phyloP scores from a whole-genome alignment of 2,888 invertebrate species.

The Scotopteryx bipunctaria region DNA sequence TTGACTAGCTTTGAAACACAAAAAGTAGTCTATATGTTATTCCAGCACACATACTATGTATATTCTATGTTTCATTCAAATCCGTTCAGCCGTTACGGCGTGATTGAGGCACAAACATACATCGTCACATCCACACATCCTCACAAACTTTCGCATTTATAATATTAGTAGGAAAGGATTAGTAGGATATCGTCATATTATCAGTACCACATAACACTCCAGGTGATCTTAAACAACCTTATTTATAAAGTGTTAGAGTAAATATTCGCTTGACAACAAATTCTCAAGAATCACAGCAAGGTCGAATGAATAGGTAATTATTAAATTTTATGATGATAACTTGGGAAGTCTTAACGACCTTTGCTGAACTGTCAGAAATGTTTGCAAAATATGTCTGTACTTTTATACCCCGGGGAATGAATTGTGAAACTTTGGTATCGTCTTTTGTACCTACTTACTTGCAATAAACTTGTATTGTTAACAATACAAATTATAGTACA shows the following conservation, averaged over 20 bases:
- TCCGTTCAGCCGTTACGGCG: too few relatives aligned
- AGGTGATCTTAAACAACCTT: constrained; percentile 32
- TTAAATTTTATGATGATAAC: constrained; percentile 59
- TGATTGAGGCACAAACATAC: too few relatives aligned
- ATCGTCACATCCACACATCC: too few relatives aligned
- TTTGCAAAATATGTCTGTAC: constrained; percentile 39
- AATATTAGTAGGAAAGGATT: too few relatives aligned
- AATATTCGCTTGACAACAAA: constrained; percentile 35
- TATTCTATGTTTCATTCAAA: too few relatives aligned
- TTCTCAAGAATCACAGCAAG: constrained; percentile 41
- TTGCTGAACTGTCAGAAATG: constrained; percentile 40
- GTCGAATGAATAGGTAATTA: constrained; percentile 55
- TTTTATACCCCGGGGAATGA: constrained; percentile 28
- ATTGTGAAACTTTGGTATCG: constrained; percentile 15
- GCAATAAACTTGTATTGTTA: constrained; percentile 16
- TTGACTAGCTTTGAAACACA: too few relatives aligned
- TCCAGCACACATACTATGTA: too few relatives aligned
- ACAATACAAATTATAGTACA: neutral
- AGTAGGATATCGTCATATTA: constrained; percentile 47
- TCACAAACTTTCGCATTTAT: too few relatives aligned
- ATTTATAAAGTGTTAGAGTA: constrained; percentile 22
- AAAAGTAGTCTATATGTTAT: too few relatives aligned
- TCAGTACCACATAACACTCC: constrained; percentile 20
- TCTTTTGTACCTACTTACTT: constrained; percentile 16
- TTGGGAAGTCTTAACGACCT: constrained; percentile 47